phyloP scores from a whole-genome alignment of 2,797 vertebrate genomes.

The Siniperca undulata region DNA sequence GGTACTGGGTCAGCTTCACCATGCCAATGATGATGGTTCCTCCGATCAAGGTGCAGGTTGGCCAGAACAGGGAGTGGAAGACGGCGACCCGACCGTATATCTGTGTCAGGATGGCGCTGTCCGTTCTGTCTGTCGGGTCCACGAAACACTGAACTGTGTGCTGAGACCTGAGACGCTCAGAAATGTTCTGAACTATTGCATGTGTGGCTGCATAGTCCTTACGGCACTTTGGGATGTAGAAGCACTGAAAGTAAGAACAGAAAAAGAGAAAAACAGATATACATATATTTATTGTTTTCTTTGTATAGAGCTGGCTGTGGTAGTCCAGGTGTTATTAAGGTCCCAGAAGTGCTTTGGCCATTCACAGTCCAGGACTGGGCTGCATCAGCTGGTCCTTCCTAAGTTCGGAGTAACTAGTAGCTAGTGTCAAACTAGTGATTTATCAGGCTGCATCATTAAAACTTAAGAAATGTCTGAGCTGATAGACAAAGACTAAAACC shows the following conservation, averaged over 20 bases:
- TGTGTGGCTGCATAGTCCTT: slow-evolving; percentile 90
- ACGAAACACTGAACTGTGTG: slow-evolving; percentile 91
- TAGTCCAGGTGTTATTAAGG: background rate
- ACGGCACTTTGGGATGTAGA: slow-evolving; percentile 93
- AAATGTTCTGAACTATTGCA: slow-evolving; percentile 89
- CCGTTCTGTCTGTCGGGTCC: slow-evolving; percentile 88
- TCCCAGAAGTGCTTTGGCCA: background rate
- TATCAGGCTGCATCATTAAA: too few relatives aligned
- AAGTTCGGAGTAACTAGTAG: too few relatives aligned
- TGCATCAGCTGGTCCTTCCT: too few relatives aligned
- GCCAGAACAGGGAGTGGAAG: slow-evolving; percentile 95
- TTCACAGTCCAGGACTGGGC: too few relatives aligned
- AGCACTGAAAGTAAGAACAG: slow-evolving; percentile 85
- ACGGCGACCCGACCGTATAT: slow-evolving; percentile 90
- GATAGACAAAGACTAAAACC: too few relatives aligned
- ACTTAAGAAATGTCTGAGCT: too few relatives aligned
- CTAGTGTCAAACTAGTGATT: too few relatives aligned
- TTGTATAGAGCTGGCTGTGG: background rate
- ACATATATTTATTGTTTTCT: background rate
- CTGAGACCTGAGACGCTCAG: slow-evolving; percentile 91
- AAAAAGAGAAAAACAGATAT: slow-evolving; percentile 30
- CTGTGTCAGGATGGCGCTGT: slow-evolving; percentile 91
- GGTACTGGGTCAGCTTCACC: slow-evolving; percentile 96
- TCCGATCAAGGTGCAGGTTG: slow-evolving; percentile 91
- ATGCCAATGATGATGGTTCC: slow-evolving; percentile 91